These are phyloP conservation scores for mouse (Mus musculus) DNA, from an alignment of 2,113 vertebrate species.

Conservation along the genomic window DNA sequence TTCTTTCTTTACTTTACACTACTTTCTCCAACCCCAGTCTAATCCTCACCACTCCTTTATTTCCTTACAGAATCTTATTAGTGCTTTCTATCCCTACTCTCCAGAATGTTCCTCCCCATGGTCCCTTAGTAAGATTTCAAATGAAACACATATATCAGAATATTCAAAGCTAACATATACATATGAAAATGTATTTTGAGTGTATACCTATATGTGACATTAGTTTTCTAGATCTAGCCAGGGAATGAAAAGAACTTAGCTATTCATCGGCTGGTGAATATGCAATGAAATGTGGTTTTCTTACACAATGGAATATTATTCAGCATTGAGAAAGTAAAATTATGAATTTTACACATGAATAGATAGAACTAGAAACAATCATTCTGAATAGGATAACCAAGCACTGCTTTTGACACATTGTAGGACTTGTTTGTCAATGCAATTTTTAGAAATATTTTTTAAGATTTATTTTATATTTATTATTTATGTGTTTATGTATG, in stretches of 20 bases:
- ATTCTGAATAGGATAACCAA: not conserved
- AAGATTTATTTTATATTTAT: not conserved
- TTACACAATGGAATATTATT: not conserved
- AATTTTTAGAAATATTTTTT: not conserved
- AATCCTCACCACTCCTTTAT: not conserved
- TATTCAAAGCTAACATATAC: not conserved
- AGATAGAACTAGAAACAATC: not conserved
- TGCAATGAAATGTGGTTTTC: not conserved
- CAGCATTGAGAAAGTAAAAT: not conserved
- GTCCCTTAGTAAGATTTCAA: not conserved
- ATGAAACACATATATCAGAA: not conserved
- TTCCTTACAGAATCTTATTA: not conserved
- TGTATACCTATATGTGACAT: not conserved
- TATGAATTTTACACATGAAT: not conserved
- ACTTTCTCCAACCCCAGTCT: not conserved
- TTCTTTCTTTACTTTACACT: not conserved
- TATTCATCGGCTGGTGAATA: not conserved
- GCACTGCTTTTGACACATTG: not conserved
- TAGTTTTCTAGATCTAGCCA: not conserved
- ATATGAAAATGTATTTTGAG: not conserved
- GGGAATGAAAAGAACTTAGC: not conserved
- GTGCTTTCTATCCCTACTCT: not conserved
- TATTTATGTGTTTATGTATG: not conserved
- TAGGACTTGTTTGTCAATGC: not conserved
- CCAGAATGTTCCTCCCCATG: not conserved